Evolutionary conservation across 2,797 vertebrate species (phyloP), one percentile per base, ranked within the genome.

Genomic region (Manis crassicaudata): DNA sequence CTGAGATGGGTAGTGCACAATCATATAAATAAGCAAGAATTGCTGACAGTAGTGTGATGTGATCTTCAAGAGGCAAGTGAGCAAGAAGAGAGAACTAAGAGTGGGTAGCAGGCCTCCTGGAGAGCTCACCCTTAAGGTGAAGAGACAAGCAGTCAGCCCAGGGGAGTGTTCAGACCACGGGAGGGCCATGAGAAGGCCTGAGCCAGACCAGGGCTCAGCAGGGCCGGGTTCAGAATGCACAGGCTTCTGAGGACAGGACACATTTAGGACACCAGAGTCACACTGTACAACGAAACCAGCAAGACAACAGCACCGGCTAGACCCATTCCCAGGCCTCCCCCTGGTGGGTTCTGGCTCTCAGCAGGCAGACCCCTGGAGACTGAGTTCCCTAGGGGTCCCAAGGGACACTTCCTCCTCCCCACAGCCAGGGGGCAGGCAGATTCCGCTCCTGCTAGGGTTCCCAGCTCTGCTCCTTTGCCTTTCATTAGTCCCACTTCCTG

Each of bases 291-390:
- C 20, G 52, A 63, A 76, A 52, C 73, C 68, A 40, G 68, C 68
- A 70, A 14, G 23, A 70, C 1, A 3, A 14, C 0, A 6, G 50
- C 65, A 70, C 20, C 1, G 1, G 35, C 25, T 21, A 7, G 25
- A 63, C 23, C 17, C 58, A 25, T 29, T 56, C n/a, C 35, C 67
- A 5, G 32, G 8, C 29, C 58, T 2, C 29, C 10, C 43, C 37
- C 58, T 13, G 21, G 4, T n/a, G 40, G 40, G 32, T 7, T 75
- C 56, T 46, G 29, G 56, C 16, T 20, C 14, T 46, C 46, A 11
- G 46, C 46, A 46, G 46, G 46, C 11, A 11, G 46, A 46, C 46
- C 46, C 46, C 46, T 46, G 11, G 46, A 46, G 10, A 46, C 46
- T 46, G 46, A 46, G 46, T 11, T 46, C 46, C 11, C 46, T 11